These are phyloP conservation scores for Paraescarpia echinospica DNA, from an alignment of 1,140 invertebrate species.

Conservation along the genomic window DNA sequence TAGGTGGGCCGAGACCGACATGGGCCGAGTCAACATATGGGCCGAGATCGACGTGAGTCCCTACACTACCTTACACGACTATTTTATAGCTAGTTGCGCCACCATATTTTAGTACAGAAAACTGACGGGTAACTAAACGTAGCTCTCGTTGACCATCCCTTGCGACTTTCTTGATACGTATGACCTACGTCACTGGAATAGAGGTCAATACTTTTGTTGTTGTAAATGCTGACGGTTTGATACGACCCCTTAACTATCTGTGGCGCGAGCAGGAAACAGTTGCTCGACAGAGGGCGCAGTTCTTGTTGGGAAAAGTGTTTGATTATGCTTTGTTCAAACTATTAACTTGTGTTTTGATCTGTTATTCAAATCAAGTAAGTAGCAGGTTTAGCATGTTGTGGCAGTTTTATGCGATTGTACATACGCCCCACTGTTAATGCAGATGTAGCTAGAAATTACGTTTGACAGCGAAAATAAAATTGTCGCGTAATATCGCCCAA, in stretches of 20 bases:
- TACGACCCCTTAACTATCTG: not conserved
- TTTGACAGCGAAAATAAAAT: not conserved
- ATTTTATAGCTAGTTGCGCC: too few relatives aligned
- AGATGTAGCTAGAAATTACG: not conserved
- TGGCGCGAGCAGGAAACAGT: not conserved
- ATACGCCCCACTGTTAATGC: not conserved
- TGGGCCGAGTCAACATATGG: too few relatives aligned
- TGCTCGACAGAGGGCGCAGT: not conserved
- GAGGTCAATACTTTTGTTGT: not conserved
- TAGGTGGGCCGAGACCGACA: too few relatives aligned
- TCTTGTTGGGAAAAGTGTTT: not conserved
- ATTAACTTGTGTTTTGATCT: not conserved
- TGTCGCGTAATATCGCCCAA: not conserved
- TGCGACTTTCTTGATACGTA: too few relatives aligned
- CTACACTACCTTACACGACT: too few relatives aligned
- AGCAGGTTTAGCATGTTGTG: not conserved
- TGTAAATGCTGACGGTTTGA: not conserved
- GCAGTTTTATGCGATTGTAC: not conserved
- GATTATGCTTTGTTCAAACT: not conserved
- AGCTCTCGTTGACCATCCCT: too few relatives aligned
- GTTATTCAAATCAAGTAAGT: not conserved
- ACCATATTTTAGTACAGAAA: too few relatives aligned
- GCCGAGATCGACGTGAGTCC: too few relatives aligned
- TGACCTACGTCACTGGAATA: not conserved
- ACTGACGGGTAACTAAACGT: too few relatives aligned